phyloP scores from a whole-genome alignment of 2,113 vertebrate genomes.

The Cyanistes caeruleus region DNA sequence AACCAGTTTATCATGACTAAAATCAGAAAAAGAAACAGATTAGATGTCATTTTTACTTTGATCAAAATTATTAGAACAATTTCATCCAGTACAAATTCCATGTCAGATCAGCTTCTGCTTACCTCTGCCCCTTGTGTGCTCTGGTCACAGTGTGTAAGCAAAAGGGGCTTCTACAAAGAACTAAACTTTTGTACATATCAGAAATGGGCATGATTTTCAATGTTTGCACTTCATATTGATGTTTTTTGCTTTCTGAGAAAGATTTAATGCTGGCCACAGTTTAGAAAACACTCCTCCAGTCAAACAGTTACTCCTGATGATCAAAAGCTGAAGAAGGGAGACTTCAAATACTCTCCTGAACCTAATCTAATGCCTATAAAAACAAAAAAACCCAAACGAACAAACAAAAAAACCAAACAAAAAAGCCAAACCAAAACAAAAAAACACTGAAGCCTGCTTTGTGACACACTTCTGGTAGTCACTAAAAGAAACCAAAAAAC shows the following conservation, averaged over 20 bases:
- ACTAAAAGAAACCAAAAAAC: not conserved
- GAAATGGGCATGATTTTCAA: not conserved
- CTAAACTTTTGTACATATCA: not conserved
- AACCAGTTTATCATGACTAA: not conserved
- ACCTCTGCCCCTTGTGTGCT: not conserved
- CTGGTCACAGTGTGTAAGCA: not conserved
- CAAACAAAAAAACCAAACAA: not conserved
- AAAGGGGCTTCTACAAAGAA: not conserved
- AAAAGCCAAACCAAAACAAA: not conserved
- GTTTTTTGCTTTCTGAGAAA: not conserved
- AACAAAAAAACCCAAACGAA: not conserved
- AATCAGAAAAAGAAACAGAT: not conserved
- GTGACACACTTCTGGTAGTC: not conserved
- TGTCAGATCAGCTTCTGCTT: not conserved
- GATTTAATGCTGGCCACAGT: not conserved
- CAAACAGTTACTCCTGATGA: not conserved
- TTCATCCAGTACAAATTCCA: not conserved
- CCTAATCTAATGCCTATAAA: not conserved
- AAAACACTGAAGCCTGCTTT: not conserved
- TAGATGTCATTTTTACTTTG: not conserved
- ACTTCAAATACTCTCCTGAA: not conserved
- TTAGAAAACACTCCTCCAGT: not conserved
- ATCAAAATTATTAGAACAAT: not conserved
- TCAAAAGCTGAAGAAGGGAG: not conserved
- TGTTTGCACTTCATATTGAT: not conserved